Conservation (phyloP, 2,113 vertebrate species). For the Ctenodactylus gundi region DNA sequence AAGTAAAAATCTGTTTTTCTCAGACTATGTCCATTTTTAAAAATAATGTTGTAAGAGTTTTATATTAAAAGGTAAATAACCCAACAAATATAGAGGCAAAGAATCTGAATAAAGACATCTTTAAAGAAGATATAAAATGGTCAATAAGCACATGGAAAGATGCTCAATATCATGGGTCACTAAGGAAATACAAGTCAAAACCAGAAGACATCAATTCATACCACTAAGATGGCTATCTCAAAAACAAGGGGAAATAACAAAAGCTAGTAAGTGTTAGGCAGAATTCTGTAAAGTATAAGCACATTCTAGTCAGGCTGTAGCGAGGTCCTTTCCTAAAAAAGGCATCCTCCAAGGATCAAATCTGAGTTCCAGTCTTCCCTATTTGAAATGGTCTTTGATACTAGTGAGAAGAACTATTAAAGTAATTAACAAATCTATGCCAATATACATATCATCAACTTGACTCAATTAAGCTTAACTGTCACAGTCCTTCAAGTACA, state of each 20-base stretch:
- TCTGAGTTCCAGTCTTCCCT: neutral
- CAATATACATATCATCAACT: too few species aligned
- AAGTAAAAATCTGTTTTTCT: neutral
- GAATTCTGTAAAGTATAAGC: neutral
- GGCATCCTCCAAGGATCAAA: neutral
- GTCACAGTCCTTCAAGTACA: neutral
- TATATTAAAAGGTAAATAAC: conserved; percentile 1
- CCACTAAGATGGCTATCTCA: neutral
- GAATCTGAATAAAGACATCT: neutral
- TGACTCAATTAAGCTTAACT: neutral
- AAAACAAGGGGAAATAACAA: neutral
- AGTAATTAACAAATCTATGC: neutral
- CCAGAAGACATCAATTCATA: neutral
- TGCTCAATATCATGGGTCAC: neutral
- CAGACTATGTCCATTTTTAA: neutral
- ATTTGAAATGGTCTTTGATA: neutral
- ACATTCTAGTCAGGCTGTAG: neutral
- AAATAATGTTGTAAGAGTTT: neutral
- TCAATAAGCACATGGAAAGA: neutral
- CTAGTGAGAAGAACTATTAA: neutral
- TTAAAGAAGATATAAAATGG: neutral
- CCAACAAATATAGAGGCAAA: neutral
- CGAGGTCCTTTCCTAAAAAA: neutral
- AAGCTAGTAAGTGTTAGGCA: neutral
- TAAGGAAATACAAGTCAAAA: neutral